These are phyloP conservation scores for Hycleus cichorii DNA, from an alignment of 1,140 invertebrate genomes.

Conservation along the genomic window DNA sequence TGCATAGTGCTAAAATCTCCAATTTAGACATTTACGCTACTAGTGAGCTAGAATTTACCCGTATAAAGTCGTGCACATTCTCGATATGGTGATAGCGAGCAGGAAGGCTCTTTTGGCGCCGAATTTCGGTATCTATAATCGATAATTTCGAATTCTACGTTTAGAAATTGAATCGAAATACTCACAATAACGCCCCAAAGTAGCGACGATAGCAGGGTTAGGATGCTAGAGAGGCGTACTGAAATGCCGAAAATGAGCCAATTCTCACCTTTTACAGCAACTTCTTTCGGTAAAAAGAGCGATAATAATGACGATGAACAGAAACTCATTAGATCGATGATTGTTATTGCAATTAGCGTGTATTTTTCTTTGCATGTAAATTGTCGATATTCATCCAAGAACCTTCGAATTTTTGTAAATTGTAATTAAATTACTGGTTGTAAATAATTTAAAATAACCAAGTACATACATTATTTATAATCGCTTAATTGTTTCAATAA, in stretches of 20 bases:
- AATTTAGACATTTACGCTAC: no score
- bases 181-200: conserved; percentile 4
- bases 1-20: neutral
- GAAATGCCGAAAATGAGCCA: neutral
- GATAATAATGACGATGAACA: neutral
- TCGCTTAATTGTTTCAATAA: no score
- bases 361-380: neutral
- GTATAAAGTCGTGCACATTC: neutral
- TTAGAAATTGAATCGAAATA: neutral
- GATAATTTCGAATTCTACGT: neutral
- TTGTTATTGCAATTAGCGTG: neutral
- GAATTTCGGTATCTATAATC: neutral
- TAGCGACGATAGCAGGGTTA: neutral
- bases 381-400: no score
- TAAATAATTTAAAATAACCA: no score
- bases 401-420: no score
- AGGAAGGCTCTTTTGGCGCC: neutral
- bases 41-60: neutral
- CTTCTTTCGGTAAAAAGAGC: conserved; percentile 4
- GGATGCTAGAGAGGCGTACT: neutral
- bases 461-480: no score
- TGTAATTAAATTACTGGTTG: no score
- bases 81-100: neutral
- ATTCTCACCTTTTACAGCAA: neutral
- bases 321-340: conserved; percentile 5